A percentile compares a stretch with the other conserved stretches of the same genome.
Conservation (phyloP, 2,888 invertebrate genomes). For the Biston stratarius region DNA sequence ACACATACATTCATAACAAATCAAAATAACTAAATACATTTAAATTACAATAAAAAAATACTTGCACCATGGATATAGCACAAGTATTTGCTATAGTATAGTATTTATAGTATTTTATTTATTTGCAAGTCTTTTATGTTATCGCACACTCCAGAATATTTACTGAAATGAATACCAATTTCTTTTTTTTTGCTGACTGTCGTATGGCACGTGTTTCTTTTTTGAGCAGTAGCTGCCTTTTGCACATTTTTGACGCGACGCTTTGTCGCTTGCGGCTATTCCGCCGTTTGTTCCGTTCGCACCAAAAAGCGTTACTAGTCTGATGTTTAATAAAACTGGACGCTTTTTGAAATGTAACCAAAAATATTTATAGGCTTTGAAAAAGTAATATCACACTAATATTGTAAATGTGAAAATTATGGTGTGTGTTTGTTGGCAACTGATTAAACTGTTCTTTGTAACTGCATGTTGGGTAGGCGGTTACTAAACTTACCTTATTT, state of each 20-base stretch:
- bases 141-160: background rate
- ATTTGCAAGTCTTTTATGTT: background rate
- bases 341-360: background rate
- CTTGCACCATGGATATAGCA: too few relatives aligned
- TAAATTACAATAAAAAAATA: too few relatives aligned
- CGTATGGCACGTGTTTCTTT: slow-evolving; percentile 21
- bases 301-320: slow-evolving; percentile 4
- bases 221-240: slow-evolving; percentile 34
- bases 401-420: too few relatives aligned
- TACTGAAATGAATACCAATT: background rate
- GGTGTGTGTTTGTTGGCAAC: too few relatives aligned
- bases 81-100: background rate
- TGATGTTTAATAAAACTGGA: background rate
- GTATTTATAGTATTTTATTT: background rate
- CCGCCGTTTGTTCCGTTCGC: slow-evolving; percentile 46
- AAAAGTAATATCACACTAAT: background rate
- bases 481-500: too few relatives aligned
- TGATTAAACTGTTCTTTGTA: too few relatives aligned
- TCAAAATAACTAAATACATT: too few relatives aligned
- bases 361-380: background rate
- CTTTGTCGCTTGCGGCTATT: slow-evolving; percentile 48
- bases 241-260: slow-evolving; percentile 46
- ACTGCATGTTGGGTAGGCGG: too few relatives aligned
- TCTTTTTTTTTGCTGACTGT: slow-evolving; percentile 20
- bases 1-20: too few relatives aligned